phyloP scores from a whole-genome alignment of 2,888 invertebrate species.

The Lumbricus terrestris region DNA sequence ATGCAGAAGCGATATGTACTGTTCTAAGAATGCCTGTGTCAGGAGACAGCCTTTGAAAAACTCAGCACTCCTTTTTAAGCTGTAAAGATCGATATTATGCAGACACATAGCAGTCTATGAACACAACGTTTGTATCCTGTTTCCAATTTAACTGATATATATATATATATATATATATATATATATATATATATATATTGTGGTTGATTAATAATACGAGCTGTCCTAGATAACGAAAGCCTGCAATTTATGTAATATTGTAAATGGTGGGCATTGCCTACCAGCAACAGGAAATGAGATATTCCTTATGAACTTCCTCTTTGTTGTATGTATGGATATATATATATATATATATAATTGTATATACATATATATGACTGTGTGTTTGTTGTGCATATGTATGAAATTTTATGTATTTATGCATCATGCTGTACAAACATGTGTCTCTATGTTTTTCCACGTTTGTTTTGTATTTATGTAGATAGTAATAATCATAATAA shows the following conservation, averaged over 20 bases:
- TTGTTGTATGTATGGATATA: constrained; percentile 14
- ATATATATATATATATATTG: no score
- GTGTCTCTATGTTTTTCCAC: no score
- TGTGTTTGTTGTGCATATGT: constrained; percentile 18
- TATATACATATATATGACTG: constrained; percentile 7
- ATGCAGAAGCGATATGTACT: neutral
- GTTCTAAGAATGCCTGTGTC: neutral
- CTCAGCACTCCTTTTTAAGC: neutral
- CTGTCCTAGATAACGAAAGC: neutral
- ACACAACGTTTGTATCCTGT: neutral
- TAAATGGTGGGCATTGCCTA: neutral
- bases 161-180: no score
- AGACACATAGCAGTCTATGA: neutral
- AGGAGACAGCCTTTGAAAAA: no score
- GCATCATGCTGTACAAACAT: no score
- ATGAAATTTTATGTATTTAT: neutral
- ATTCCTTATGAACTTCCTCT: neutral
- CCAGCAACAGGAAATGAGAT: neutral
- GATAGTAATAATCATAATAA: no score
- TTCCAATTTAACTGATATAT: neutral
- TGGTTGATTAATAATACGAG: neutral
- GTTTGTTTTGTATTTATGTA: no score
- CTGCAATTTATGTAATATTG: neutral
- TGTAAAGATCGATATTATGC: neutral
- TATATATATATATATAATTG: constrained; percentile 24